Percentiles rank a stretch among this genome's conserved stretches.
Conservation (phyloP, 23 tunicate species). For the Ascidia mentula region DNA sequence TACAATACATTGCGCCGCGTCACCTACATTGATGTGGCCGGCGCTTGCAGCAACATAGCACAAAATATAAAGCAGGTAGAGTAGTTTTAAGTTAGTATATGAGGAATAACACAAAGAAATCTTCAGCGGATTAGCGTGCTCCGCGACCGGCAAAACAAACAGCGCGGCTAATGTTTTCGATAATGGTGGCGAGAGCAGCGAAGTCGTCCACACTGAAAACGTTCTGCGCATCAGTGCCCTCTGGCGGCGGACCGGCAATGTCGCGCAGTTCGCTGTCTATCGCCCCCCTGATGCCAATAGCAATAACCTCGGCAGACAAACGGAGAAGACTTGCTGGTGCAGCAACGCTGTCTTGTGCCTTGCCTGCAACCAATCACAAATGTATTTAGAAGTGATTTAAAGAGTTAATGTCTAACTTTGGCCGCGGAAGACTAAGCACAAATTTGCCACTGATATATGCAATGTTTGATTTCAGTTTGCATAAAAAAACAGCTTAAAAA, state of each 20-base stretch:
- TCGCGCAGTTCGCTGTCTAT: conserved; percentile 31
- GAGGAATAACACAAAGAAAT: not conserved
- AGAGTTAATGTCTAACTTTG: too few relatives aligned
- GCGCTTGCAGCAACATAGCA: too few relatives aligned
- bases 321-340: conserved; percentile 35
- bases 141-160: conserved; percentile 64
- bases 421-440: too few relatives aligned
- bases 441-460: too few relatives aligned
- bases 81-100: not conserved
- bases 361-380: conserved; percentile 22
- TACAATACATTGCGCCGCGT: too few relatives aligned
- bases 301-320: conserved; percentile 45
- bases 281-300: conserved; percentile 64
- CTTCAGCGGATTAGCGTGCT: not conserved
- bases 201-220: conserved; percentile 61
- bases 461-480: too few relatives aligned
- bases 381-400: too few relatives aligned
- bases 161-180: conserved; percentile 38
- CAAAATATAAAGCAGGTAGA: too few relatives aligned
- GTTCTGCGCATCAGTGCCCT: conserved; percentile 9
- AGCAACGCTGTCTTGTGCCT: conserved; percentile 50
- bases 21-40: too few relatives aligned
- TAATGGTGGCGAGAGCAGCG: conserved; percentile 26
- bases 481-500: too few relatives aligned
- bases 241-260: conserved; percentile 52